phyloP scores from a whole-genome alignment of 2,797 vertebrate genomes.

The Melanogrammus aeglefinus region DNA sequence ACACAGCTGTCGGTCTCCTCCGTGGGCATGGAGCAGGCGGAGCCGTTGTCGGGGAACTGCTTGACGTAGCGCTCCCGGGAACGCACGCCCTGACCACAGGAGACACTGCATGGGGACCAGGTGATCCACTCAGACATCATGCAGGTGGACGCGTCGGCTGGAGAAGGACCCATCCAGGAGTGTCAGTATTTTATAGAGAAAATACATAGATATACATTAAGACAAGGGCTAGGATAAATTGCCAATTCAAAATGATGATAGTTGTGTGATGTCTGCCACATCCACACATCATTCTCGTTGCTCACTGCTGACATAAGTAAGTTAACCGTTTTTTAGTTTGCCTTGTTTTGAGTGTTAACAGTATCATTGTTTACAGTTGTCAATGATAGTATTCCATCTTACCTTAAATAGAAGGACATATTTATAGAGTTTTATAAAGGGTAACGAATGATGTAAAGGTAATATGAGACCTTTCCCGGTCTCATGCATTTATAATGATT shows the following conservation, averaged over 20 bases:
- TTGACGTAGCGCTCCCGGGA: slow-evolving; percentile 95
- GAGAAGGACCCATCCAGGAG: too few species aligned
- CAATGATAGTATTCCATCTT: not conserved
- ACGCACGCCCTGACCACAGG: slow-evolving; percentile 86
- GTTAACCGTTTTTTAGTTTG: not conserved
- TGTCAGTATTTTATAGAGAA: too few species aligned
- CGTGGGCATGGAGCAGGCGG: slow-evolving; percentile 87
- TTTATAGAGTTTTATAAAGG: not conserved
- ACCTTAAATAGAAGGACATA: not conserved
- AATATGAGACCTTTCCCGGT: not conserved
- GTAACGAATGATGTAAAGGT: not conserved
- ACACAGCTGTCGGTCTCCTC: slow-evolving; percentile 91
- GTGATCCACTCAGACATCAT: slow-evolving; percentile 99
- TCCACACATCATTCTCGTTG: too few species aligned
- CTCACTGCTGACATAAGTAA: too few species aligned
- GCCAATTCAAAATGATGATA: too few species aligned
- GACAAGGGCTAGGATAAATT: too few species aligned
- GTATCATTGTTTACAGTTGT: too few species aligned
- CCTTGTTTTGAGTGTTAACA: too few species aligned
- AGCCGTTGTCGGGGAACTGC: slow-evolving; percentile 95
- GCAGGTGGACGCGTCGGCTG: slow-evolving; percentile 85
- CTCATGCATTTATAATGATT: not conserved
- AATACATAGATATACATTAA: too few species aligned
- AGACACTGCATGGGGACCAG: slow-evolving; percentile 92
- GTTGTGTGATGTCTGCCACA: too few species aligned